These are phyloP conservation scores for Pseudochirops corinnae DNA, from an alignment of 2,797 vertebrate genomes.

Conservation along the genomic window DNA sequence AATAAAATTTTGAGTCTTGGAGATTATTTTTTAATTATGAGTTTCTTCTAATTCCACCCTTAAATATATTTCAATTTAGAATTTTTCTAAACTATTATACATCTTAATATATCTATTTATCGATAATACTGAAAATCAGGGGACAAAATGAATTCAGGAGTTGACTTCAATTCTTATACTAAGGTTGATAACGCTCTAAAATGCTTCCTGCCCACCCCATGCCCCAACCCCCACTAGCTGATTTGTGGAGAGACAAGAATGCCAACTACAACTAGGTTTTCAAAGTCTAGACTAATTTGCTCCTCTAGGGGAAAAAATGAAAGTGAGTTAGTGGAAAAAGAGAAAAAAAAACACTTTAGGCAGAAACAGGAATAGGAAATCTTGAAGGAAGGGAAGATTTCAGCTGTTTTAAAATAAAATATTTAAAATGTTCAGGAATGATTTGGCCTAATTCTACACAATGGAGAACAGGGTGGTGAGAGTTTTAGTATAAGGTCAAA, in stretches of 20 bases:
- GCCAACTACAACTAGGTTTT: slow-evolving; percentile 60
- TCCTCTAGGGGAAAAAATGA: slow-evolving; percentile 66
- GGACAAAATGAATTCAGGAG: slow-evolving; percentile 59
- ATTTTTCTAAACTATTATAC: slow-evolving; percentile 43
- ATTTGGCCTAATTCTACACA: slow-evolving; percentile 31
- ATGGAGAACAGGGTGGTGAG: slow-evolving; percentile 51
- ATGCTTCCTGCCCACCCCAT: not conserved
- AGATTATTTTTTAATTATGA: slow-evolving; percentile 47
- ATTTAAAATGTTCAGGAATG: slow-evolving; percentile 15
- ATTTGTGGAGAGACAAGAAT: slow-evolving; percentile 52
- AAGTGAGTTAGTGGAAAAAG: slow-evolving; percentile 53
- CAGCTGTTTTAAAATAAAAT: slow-evolving; percentile 58
- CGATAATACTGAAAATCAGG: slow-evolving; percentile 1
- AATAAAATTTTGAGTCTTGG: not conserved
- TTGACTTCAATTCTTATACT: slow-evolving; percentile 33
- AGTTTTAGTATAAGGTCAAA: slow-evolving; percentile 62
- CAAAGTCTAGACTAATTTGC: slow-evolving; percentile 48
- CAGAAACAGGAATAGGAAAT: not conserved
- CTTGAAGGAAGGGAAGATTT: not conserved
- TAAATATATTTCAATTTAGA: slow-evolving; percentile 51
- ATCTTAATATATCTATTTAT: slow-evolving; percentile 47
- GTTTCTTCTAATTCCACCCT: slow-evolving; percentile 24
- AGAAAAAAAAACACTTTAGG: slow-evolving; percentile 19
- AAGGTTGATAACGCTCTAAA: slow-evolving; percentile 67
- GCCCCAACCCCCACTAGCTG: not conserved